A percentile compares a stretch with the other conserved stretches of the same genome.
phyloP scores from a whole-genome alignment of 1,140 invertebrate genomes.

The Heliconius hermathena region DNA sequence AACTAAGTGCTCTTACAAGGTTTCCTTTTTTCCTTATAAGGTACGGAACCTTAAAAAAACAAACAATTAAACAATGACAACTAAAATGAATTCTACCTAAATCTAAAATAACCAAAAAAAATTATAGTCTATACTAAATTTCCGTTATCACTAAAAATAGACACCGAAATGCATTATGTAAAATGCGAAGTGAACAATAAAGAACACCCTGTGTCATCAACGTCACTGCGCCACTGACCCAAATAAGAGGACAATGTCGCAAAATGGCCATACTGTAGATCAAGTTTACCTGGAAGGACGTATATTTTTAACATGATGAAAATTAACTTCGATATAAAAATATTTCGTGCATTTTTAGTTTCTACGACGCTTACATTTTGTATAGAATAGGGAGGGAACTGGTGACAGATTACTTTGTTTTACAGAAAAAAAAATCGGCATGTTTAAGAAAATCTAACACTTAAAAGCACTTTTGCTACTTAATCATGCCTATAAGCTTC shows the following conservation, averaged over 20 bases:
- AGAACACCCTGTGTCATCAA: conserved; percentile 59
- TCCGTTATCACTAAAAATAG: conserved; percentile 36
- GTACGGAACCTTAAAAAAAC: no score
- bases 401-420: no score
- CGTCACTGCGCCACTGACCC: conserved; percentile 67
- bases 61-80: no score
- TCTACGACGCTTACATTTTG: background rate
- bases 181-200: conserved; percentile 68
- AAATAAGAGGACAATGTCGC: conserved; percentile 64
- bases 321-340: background rate
- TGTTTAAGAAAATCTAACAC: no score
- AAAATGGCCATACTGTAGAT: conserved; percentile 55
- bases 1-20: no score
- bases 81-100: no score
- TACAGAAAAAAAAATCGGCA: no score
- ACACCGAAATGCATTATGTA: conserved; percentile 54
- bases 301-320: conserved; percentile 6
- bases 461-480: no score
- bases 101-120: background rate
- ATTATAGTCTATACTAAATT: background rate
- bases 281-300: conserved; percentile 38
- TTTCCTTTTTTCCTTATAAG: no score
- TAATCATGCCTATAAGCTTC: no score
- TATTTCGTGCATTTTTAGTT: background rate
- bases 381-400: background rate